Conservation (phyloP, 2,888 invertebrate genomes). For the Chrysomela aeneicollis region DNA sequence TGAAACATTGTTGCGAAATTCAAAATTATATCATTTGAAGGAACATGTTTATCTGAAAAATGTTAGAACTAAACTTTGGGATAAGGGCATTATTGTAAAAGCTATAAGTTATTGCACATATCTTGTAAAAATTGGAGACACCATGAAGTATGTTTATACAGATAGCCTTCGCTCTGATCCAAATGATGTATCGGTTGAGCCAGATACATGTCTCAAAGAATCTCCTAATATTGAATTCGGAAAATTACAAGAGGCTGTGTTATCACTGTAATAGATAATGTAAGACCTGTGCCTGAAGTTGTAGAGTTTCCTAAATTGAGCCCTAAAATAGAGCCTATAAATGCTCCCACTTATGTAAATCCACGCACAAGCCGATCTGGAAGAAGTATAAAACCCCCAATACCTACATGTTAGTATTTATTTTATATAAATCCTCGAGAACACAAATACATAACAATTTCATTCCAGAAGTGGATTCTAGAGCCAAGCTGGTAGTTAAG, state of each 20-base stretch:
- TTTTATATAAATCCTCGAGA: too few species aligned
- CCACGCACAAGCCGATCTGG: slow-evolving; percentile 9
- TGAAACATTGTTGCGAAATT: not conserved
- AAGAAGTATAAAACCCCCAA: not conserved
- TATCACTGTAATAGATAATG: not conserved
- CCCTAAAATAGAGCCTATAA: not conserved
- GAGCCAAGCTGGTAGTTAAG: too few species aligned
- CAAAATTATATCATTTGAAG: slow-evolving; percentile 1
- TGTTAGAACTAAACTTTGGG: not conserved
- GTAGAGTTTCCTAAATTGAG: not conserved
- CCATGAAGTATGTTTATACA: slow-evolving; percentile 1
- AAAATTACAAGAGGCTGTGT: too few species aligned
- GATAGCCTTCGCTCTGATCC: too few species aligned
- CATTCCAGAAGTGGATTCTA: too few species aligned
- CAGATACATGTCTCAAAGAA: not conserved
- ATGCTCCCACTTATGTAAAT: not conserved
- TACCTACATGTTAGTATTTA: too few species aligned
- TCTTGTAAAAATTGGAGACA: not conserved
- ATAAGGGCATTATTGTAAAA: not conserved
- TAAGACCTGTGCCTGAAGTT: slow-evolving; percentile 9
- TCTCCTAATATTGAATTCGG: not conserved
- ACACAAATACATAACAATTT: too few species aligned
- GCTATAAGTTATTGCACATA: not conserved
- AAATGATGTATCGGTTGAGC: too few species aligned
- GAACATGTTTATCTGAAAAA: slow-evolving; percentile 5